Percentiles rank a stretch among this genome's conserved stretches.
These are phyloP conservation scores for Drosophila melanosoma DNA, from an alignment of 2,888 invertebrate genomes.

Conservation along the genomic window DNA sequence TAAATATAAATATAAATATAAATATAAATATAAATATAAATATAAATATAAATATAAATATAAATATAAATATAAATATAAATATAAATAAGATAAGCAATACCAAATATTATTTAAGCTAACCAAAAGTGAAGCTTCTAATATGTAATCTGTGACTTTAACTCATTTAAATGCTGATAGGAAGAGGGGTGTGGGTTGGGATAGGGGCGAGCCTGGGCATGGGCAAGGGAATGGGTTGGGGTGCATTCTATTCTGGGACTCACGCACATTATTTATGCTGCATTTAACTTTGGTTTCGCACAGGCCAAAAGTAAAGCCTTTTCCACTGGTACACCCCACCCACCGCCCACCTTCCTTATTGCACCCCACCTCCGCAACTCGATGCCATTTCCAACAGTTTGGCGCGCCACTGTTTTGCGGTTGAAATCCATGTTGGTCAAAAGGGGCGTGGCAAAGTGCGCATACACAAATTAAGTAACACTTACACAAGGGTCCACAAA, in stretches of 20 bases:
- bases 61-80: too few species aligned
- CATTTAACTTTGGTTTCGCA: conserved; percentile 79
- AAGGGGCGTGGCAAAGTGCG: conserved; percentile 58
- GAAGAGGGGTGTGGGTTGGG: background rate
- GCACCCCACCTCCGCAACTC: background rate
- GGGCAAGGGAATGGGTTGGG: background rate
- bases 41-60: too few species aligned
- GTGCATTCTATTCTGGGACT: conserved; percentile 20
- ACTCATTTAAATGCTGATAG: background rate
- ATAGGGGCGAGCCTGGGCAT: background rate
- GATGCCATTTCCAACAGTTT: conserved; percentile 15
- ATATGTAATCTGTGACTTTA: conserved; percentile 3
- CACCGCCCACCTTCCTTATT: background rate
- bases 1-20: too few species aligned
- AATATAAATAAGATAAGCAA: too few species aligned
- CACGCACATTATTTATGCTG: conserved; percentile 80
- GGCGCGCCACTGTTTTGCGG: conserved; percentile 76
- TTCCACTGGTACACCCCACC: background rate
- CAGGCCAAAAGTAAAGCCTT: conserved; percentile 44
- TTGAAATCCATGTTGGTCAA: conserved; percentile 61
- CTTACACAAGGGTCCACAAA: conserved; percentile 59
- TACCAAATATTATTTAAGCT: background rate
- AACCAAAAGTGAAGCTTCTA: too few species aligned
- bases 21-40: too few species aligned
- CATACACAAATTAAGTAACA: conserved; percentile 78